phyloP scores from a whole-genome alignment of 2,888 invertebrate genomes.

The Craniophora ligustri region DNA sequence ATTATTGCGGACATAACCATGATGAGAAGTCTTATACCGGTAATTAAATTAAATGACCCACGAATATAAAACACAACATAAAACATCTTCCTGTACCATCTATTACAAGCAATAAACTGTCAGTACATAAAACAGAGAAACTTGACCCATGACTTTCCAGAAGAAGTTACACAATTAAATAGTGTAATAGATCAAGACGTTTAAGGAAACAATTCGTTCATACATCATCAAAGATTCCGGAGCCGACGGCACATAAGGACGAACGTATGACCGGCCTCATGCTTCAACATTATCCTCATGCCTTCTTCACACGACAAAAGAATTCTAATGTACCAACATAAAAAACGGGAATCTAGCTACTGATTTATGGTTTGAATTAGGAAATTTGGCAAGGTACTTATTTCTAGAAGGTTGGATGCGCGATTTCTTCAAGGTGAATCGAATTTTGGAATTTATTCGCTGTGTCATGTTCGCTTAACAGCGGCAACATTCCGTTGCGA shows the following conservation, averaged over 20 bases:
- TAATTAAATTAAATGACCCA: neutral
- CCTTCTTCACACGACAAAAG: conserved; percentile 66
- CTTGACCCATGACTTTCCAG: conserved; percentile 49
- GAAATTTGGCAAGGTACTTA: conserved; percentile 43
- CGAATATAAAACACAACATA: neutral
- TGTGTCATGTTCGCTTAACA: neutral
- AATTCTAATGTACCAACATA: conserved; percentile 44
- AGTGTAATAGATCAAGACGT: conserved; percentile 35
- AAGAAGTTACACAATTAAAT: conserved; percentile 34
- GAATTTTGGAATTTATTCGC: conserved; percentile 7
- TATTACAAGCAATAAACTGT: conserved; percentile 6
- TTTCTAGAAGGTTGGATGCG: conserved; percentile 34
- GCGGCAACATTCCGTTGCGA: neutral
- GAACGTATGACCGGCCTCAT: conserved; percentile 56
- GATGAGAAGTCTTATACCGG: neutral
- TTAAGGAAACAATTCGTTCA: conserved; percentile 62
- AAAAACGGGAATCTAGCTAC: conserved; percentile 18
- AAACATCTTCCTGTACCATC: conserved; percentile 42
- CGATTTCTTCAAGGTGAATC: conserved; percentile 34
- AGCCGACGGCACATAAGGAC: conserved; percentile 60
- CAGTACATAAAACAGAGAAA: conserved; percentile 6
- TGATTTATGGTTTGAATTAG: conserved; percentile 48
- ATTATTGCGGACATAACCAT: conserved; percentile 7
- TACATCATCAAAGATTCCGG: conserved; percentile 72
- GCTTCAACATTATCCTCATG: conserved; percentile 71